These are phyloP conservation scores for Sepioteuthis lessoniana DNA, from an alignment of 2,888 invertebrate species.

Conservation along the genomic window DNA sequence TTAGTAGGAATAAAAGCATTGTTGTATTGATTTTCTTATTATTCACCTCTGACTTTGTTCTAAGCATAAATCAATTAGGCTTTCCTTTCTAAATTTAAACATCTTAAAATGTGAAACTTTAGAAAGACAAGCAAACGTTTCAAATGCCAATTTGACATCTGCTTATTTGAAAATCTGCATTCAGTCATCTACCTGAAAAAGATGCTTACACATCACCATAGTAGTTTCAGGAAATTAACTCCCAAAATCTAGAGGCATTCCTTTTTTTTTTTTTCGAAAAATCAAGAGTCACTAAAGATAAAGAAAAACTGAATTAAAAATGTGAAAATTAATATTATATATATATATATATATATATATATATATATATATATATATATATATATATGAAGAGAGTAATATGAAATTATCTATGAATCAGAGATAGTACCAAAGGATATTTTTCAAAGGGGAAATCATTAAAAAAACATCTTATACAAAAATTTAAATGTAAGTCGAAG, in stretches of 20 bases:
- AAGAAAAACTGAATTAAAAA: neutral
- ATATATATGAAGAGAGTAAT: too few relatives aligned
- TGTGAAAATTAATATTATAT: neutral
- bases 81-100: neutral
- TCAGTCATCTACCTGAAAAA: neutral
- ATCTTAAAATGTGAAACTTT: neutral
- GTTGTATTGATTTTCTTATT: neutral
- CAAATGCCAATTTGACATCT: conserved; percentile 33
- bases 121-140: neutral
- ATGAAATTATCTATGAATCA: too few relatives aligned
- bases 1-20: neutral
- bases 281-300: too few relatives aligned
- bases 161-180: neutral
- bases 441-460: too few relatives aligned
- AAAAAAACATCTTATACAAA: too few relatives aligned
- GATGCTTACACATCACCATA: neutral
- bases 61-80: neutral
- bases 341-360: too few relatives aligned
- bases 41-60: conserved; percentile 33
- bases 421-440: too few relatives aligned
- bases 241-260: neutral
- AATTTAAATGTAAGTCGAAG: too few relatives aligned
- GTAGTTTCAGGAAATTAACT: conserved; percentile 33
- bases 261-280: neutral
- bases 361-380: too few relatives aligned